These are phyloP conservation scores for Plectrocnemia conspersa DNA, from an alignment of 1,140 invertebrate species.

Conservation along the genomic window DNA sequence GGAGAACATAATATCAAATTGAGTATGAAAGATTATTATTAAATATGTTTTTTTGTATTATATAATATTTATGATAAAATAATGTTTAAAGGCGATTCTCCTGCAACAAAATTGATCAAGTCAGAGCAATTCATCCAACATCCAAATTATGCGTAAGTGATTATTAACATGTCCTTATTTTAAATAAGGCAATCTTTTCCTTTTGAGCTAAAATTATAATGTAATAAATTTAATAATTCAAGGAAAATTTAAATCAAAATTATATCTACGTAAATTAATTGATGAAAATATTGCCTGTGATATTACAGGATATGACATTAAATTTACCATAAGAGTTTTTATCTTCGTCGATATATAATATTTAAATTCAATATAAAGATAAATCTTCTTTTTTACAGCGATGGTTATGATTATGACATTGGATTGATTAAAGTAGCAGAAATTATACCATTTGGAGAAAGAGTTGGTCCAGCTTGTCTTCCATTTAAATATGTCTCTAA, in stretches of 20 bases:
- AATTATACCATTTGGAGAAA: slow-evolving; percentile 50
- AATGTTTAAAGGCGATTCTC: slow-evolving; percentile 42
- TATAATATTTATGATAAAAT: slow-evolving; percentile 2
- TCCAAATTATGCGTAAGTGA: slow-evolving; percentile 42
- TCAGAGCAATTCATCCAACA: slow-evolving; percentile 40
- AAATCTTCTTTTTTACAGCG: slow-evolving; percentile 17
- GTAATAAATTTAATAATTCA: too few relatives aligned
- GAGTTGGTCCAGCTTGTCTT: slow-evolving; percentile 62
- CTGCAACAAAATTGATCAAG: slow-evolving; percentile 38
- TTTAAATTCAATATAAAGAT: too few relatives aligned
- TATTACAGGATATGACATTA: too few relatives aligned
- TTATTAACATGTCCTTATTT: too few relatives aligned
- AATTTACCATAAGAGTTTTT: too few relatives aligned
- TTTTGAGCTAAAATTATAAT: too few relatives aligned
- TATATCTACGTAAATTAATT: too few relatives aligned
- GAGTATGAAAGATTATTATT: slow-evolving; percentile 28
- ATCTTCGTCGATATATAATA: too few relatives aligned
- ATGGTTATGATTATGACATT: slow-evolving; percentile 56
- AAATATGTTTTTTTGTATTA: slow-evolving; percentile 28
- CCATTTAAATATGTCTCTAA: slow-evolving; percentile 53
- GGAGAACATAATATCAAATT: slow-evolving; percentile 51
- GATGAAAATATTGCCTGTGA: too few relatives aligned
- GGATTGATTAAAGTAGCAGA: slow-evolving; percentile 52
- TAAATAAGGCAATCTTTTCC: too few relatives aligned
- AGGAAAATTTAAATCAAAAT: too few relatives aligned